Conservation (phyloP, 2,797 vertebrate genomes). For the Botia kubotai region DNA sequence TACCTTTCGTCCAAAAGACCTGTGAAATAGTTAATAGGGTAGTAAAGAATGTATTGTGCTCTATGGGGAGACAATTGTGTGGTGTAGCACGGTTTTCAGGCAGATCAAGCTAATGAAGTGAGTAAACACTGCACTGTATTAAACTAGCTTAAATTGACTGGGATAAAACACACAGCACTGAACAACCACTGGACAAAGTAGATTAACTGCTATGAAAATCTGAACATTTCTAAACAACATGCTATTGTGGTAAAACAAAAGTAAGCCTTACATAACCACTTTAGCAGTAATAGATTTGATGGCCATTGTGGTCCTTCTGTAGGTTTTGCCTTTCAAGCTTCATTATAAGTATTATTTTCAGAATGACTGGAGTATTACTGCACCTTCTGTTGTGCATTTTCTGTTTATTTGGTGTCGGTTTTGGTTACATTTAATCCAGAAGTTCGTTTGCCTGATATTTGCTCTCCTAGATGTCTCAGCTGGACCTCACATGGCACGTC, state of each 20-base stretch:
- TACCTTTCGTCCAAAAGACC: too few relatives aligned
- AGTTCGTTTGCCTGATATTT: conserved; percentile 16
- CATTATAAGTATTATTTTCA: neutral
- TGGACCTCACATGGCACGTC: conserved; percentile 86
- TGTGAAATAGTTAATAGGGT: neutral
- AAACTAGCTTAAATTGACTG: neutral
- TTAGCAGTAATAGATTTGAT: neutral
- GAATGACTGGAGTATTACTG: neutral
- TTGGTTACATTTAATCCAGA: neutral
- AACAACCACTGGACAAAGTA: neutral
- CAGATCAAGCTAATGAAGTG: neutral
- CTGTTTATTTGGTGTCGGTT: neutral
- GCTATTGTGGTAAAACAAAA: neutral
- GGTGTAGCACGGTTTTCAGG: neutral
- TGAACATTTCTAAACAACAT: neutral
- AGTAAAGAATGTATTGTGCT: neutral
- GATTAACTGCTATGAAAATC: neutral
- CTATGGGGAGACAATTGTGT: neutral
- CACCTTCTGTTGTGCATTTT: neutral
- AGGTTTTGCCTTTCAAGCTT: neutral
- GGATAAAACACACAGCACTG: neutral
- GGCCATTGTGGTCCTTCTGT: neutral
- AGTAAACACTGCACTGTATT: neutral
- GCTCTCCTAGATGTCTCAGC: conserved; percentile 82
- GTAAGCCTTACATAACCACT: neutral